Evolutionary conservation across 23 tunicate genomes (phyloP), one percentile per base, ranked within the genome.

Genomic region (Phallusia fumigata): DNA sequence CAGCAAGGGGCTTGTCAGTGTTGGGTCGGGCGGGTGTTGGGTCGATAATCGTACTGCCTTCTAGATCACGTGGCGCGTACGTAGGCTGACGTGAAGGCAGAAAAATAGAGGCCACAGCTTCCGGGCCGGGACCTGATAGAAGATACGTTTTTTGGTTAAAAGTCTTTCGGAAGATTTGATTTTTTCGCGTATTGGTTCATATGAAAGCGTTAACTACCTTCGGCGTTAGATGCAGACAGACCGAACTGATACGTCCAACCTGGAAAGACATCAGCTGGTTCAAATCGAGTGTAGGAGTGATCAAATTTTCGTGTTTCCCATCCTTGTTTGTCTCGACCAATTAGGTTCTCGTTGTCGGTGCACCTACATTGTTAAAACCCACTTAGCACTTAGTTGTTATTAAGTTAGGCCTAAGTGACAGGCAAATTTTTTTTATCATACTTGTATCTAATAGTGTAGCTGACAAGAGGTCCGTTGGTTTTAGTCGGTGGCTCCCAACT

Each of bases 221-320:
- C 90, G 10, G 35, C n/a, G 74, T 94, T 94, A 19, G 81, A 58
- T 33, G 94, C 98, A 15, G 90, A 74, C 24, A 94, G 36, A 0
- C 36, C 51, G 78, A 94, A 89, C 28, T 79, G 79, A 45, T 94
- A 94, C 0, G 74, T 82, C 98, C 98, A 94, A 16, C 98, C 98
- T 1, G 98, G 90, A 73, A 72, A 76, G 24, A 94, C 90, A 33
- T 94, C 86, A 32, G 86, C 77, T 0, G 98, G 98, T 8, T 30
- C 69, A 51, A 51, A 89, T 12, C 51, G 82, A 15, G 30, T 24
- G 22, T 26, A 53, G 44, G n/a, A 79, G 30, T 21, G 52, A 32
- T 74, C 85, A 75, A 89, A 84, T 30, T 65, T 35, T 18, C 88
- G 88, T 36, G 65, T 76, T 24, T 21, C 74, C 94, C 94, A 89